phyloP scores from a whole-genome alignment of 2,888 invertebrate species.

The Synanthedon myopaeformis region DNA sequence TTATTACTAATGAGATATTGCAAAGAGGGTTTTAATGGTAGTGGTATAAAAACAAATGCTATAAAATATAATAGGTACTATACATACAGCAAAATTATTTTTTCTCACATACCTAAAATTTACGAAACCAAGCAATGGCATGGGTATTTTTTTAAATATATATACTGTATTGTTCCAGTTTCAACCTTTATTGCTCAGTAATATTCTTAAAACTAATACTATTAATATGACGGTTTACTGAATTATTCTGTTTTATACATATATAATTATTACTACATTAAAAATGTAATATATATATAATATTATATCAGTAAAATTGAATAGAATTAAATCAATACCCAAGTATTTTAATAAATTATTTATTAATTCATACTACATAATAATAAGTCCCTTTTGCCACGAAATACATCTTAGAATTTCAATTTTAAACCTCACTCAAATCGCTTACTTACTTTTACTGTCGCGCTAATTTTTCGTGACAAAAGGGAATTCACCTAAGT shows the following conservation, averaged over 20 bases:
- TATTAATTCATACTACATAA: too few relatives aligned
- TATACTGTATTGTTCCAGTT: constrained; percentile 52
- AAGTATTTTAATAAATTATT: background rate
- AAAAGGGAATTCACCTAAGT: too few relatives aligned
- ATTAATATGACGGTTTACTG: constrained; percentile 60
- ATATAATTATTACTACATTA: background rate
- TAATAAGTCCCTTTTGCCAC: too few relatives aligned
- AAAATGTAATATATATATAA: background rate
- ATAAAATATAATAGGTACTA: background rate
- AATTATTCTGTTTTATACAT: constrained; percentile 18
- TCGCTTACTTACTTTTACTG: too few relatives aligned
- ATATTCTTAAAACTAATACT: constrained; percentile 27
- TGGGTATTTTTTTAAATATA: background rate
- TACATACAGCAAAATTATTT: too few relatives aligned
- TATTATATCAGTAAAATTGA: background rate
- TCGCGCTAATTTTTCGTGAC: too few relatives aligned
- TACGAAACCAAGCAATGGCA: too few relatives aligned
- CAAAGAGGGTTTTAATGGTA: background rate
- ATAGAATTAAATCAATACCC: background rate
- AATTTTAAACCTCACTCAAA: too few relatives aligned
- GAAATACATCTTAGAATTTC: too few relatives aligned
- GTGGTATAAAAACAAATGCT: background rate
- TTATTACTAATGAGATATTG: background rate
- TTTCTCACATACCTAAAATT: too few relatives aligned
- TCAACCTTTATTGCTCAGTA: constrained; percentile 50